Base-by-base conservation (phyloP, 2,797 vertebrate species). In the Buceros bicornis region DNA sequence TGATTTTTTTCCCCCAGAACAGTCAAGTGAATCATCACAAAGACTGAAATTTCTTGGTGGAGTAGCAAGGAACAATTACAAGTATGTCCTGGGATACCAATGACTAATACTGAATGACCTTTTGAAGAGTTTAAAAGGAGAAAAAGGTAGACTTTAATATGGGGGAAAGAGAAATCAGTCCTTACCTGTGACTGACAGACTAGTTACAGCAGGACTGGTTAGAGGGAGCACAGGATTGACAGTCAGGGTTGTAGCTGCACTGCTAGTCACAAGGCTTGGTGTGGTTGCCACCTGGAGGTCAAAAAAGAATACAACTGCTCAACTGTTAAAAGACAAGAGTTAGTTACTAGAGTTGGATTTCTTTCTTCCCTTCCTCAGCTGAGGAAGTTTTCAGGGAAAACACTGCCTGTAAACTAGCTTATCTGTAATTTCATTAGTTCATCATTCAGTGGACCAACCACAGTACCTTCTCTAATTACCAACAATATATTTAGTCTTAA, bases 261-360 rank as follows among this genome's bases (percentile, higher is more conserved):
- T 99, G 98, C 99, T 99, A 96, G 98, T 99, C 98, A 99, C 99
- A 98, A 99, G 99, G 98, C 99, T 99, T 86, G 99, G 99, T 40
- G 99, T 99, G 98, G 99, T 99, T 97, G 99, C 98, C 98, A 99
- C 99, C 99, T 99, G 97, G 56, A 98, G 98, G 97, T 91, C 58
- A 95, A 82, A 97, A 88, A 61, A 13, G 42, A 95, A 92, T 45
- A 95, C 31, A 93, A 24, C 79, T 89, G 95, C 56, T 94, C 50
- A 95, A 53, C 21, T 64, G 60, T 82, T 64, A 56, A 43, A 77
- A 71, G n/a, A 35, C 22, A 87, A 62, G 26, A 62, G 11, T 37
- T 24, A 25, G 17, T 50, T 26, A 28, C 50, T 31, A 70, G 14
- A 65, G 12, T n/a, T 54, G 26, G 37, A 47, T 74, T 93, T 72